phyloP scores from a whole-genome alignment of 2,113 vertebrate species.

The Leptodactylus fuscus region DNA sequence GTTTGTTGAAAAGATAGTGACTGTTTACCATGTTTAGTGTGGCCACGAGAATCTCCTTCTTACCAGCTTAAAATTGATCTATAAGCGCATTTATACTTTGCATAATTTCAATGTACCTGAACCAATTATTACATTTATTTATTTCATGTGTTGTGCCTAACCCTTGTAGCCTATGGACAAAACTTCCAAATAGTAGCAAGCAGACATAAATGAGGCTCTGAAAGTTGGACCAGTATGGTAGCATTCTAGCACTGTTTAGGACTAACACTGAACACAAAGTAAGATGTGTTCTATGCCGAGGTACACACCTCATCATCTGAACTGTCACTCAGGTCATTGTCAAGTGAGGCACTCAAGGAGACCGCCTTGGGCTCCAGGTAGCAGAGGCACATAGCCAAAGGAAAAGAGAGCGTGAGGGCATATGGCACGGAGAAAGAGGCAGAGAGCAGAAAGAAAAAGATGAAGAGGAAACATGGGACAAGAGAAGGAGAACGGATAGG shows the following conservation, averaged over 20 bases:
- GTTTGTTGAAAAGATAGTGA: too few species aligned
- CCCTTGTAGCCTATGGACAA: conserved; percentile 67
- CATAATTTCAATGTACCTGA: too few species aligned
- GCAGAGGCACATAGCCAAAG: conserved; percentile 98
- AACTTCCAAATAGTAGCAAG: conserved; percentile 72
- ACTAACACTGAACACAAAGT: conserved; percentile 79
- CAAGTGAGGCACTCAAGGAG: conserved; percentile 95
- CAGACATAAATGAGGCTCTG: conserved; percentile 94
- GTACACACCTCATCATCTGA: conserved; percentile 98
- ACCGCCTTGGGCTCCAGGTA: conserved; percentile 99
- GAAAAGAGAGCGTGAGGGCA: conserved; percentile 97
- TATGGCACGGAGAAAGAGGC: conserved; percentile 97
- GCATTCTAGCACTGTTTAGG: conserved; percentile 82
- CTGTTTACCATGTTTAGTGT: too few species aligned
- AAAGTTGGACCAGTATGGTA: conserved; percentile 87
- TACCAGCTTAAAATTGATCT: too few species aligned
- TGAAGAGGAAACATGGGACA: conserved; percentile 96
- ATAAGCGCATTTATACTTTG: too few species aligned
- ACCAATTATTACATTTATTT: too few species aligned
- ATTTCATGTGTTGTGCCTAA: conserved; percentile 88
- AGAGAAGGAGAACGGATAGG: conserved; percentile 93
- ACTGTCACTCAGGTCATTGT: conserved; percentile 98
- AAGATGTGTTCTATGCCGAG: conserved; percentile 79
- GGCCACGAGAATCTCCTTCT: too few species aligned
- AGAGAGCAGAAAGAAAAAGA: conserved; percentile 97